These are phyloP conservation scores for Carassius gibelio DNA, from an alignment of 2,113 vertebrate genomes.

Conservation along the genomic window DNA sequence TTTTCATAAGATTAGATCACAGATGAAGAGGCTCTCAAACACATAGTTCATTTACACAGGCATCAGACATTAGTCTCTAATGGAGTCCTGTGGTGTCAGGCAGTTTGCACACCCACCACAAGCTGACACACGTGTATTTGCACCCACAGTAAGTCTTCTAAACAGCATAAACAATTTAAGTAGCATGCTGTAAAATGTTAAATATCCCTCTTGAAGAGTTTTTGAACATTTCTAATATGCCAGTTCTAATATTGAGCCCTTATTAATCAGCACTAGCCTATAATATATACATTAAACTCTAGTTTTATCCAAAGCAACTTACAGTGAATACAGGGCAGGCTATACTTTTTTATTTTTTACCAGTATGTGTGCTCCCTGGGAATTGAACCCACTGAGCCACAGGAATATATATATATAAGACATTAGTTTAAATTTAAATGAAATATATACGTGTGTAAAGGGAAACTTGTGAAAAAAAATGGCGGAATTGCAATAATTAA, in stretches of 20 bases:
- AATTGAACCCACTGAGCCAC: too few species aligned
- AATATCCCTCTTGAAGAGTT: background rate
- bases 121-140: background rate
- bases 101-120: slow-evolving; percentile 20
- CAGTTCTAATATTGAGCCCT: background rate
- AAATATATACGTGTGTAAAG: background rate
- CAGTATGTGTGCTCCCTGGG: too few species aligned
- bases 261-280: background rate
- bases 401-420: too few species aligned
- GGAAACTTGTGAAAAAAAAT: background rate
- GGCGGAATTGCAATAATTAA: too few species aligned
- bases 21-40: slow-evolving; percentile 23
- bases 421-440: background rate
- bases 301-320: too few species aligned
- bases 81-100: slow-evolving; percentile 11
- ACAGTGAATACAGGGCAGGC: too few species aligned
- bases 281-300: slow-evolving; percentile 2
- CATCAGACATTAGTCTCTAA: slow-evolving; percentile 21
- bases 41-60: slow-evolving; percentile 26
- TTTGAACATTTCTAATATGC: background rate
- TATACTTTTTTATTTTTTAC: too few species aligned
- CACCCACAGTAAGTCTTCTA: background rate
- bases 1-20: slow-evolving; percentile 28
- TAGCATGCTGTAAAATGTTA: background rate
- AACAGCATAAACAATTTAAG: background rate